Evolutionary conservation across 1,140 invertebrate genomes (phyloP).

Genomic region (Drosophila sp.): DNA sequence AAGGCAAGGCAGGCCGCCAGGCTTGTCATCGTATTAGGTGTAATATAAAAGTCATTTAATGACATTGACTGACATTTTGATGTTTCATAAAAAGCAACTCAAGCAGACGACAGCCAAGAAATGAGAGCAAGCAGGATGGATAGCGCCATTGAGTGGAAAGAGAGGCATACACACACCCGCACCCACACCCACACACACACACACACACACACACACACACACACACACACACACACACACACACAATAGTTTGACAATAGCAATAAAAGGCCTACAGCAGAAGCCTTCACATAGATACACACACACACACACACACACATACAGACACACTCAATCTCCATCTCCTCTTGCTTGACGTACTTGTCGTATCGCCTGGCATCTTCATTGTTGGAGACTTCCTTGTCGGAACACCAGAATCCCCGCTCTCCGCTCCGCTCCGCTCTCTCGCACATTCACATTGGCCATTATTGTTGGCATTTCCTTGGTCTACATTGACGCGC

Average conservation of each 20-base stretch:
- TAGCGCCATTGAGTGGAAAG: slow-evolving; percentile 8
- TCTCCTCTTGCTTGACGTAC: slow-evolving; percentile 56
- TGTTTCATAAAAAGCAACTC: slow-evolving; percentile 82
- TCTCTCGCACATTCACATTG: slow-evolving; percentile 10
- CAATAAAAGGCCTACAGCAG: slow-evolving; percentile 78
- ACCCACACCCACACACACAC: slow-evolving; percentile 20
- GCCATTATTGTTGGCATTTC: slow-evolving; percentile 69
- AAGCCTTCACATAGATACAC: slow-evolving; percentile 17
- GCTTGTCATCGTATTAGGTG: slow-evolving; percentile 80
- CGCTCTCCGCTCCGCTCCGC: background rate
- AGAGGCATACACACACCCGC: slow-evolving; percentile 10
- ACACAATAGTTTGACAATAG: slow-evolving; percentile 80
- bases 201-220: slow-evolving; percentile 48
- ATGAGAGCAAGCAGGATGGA: slow-evolving; percentile 5
- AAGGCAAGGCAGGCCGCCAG: slow-evolving; percentile 50
- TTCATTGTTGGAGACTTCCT: slow-evolving; percentile 66
- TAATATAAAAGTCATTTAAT: slow-evolving; percentile 82
- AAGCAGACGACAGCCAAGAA: slow-evolving; percentile 54
- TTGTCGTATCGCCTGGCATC: slow-evolving; percentile 76
- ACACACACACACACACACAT: slow-evolving; percentile 15
- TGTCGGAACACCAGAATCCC: slow-evolving; percentile 12
- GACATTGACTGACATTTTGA: slow-evolving; percentile 82
- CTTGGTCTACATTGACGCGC: slow-evolving; percentile 52
- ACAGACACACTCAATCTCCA: slow-evolving; percentile 20
- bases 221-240: slow-evolving; percentile 30